Conservation (phyloP, 2,113 vertebrate species). For the Corythornis madagascariensis region DNA sequence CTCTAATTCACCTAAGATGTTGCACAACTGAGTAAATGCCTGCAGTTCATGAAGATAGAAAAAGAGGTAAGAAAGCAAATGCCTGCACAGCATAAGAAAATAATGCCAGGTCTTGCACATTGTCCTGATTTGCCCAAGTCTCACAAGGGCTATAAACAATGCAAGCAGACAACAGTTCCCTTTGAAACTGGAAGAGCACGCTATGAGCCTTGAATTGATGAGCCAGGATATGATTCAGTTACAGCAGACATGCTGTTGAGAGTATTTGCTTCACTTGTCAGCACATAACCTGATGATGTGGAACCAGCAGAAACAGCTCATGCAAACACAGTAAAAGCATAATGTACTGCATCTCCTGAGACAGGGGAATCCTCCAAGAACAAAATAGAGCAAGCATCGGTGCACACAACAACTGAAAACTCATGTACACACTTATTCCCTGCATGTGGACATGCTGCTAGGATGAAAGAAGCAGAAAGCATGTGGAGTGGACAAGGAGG, state of each 20-base stretch:
- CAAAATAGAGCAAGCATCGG: neutral
- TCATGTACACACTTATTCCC: neutral
- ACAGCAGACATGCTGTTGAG: constrained; percentile 16
- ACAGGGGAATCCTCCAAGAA: neutral
- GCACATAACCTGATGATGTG: neutral
- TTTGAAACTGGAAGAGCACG: neutral
- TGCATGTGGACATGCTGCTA: neutral
- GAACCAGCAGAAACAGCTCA: constrained; percentile 39
- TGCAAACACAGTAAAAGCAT: neutral
- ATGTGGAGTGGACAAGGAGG: neutral
- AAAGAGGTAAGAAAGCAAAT: neutral
- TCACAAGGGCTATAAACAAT: constrained; percentile 3
- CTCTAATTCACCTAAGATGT: neutral
- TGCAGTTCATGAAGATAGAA: neutral
- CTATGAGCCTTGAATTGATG: neutral
- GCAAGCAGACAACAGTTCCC: neutral
- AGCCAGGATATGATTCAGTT: constrained; percentile 20
- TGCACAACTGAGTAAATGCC: neutral
- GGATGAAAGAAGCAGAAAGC: neutral
- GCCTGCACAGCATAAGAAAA: neutral
- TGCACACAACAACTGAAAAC: neutral
- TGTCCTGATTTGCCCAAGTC: constrained; percentile 2
- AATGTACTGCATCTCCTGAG: neutral
- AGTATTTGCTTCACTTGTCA: constrained; percentile 42
- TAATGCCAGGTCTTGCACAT: neutral